Evolutionary conservation across 2,888 invertebrate genomes (phyloP), one percentile per base, ranked within the genome.

Genomic region (Cryptocephalus primarius): DNA sequence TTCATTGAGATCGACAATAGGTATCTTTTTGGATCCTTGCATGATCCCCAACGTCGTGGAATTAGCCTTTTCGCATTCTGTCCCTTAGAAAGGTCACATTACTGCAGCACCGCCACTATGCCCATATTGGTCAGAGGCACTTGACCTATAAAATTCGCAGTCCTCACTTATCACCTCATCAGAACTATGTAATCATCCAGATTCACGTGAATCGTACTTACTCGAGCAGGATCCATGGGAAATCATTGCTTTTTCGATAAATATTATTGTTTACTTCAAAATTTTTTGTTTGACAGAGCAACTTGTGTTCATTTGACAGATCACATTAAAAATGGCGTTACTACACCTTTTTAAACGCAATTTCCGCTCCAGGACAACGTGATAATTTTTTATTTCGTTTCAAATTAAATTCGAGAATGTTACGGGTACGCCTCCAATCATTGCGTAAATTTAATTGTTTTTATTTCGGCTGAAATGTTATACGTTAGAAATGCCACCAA

Each of bases 1-100:
- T 43, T 79, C 76, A 65, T 84, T 85, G 48, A 87, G 69, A 58
- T 75, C 75, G 52, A 72, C 68, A 53, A 76, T 62, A 50, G 68
- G 68, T 49, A 72, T 62, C 60, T 68, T 68, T 54, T 59, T 60
- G 55, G 70, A 67, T 57, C 67, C 68, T 66, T 69, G 68, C 72
- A 73, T 72, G 59, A 59, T 64, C 62, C 59, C 57, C 48, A 43
- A 44, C 22, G 22, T 22, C 22, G 22, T 33, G 45, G 48, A 38
- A 45, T 49, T 40, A 46, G 38, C 45, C 51, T 55, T 53, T 55
- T 60, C 55, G 57, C 56, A 60, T 60, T 51, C 50, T 54, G 54
- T 48, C 51, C 49, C 47, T 47, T 48, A 41, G 42, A 43, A 49
- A 46, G 43, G 40, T 45, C 48, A 22, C 22, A 47, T 41, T 43